Evolutionary conservation across 2,888 invertebrate genomes (phyloP).

Genomic region (Protonemura montana): DNA sequence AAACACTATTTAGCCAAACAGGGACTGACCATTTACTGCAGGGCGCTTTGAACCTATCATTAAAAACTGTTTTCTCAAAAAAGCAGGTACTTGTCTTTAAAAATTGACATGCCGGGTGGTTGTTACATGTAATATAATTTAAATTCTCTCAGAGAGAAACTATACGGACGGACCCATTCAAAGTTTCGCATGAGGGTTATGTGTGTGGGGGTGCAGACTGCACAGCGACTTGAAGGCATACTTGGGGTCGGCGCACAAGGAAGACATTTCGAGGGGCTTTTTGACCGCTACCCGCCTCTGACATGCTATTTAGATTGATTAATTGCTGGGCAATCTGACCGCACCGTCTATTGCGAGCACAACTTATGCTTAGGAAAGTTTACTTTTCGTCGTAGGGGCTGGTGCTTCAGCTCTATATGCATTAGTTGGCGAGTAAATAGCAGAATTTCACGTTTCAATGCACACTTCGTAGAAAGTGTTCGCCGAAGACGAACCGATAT

Average conservation of each 20-base stretch:
- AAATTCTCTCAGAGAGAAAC: not conserved
- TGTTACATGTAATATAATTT: not conserved
- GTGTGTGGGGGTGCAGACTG: not conserved
- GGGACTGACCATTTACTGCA: too few species aligned
- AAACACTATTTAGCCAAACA: too few species aligned
- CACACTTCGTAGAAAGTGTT: not conserved
- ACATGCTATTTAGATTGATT: conserved; percentile 34
- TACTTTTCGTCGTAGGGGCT: not conserved
- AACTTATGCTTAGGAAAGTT: not conserved
- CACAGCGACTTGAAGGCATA: not conserved
- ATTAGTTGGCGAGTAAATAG: not conserved
- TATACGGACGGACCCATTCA: not conserved
- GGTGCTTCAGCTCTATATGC: not conserved
- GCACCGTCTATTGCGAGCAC: conserved; percentile 20
- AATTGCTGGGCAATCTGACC: conserved; percentile 18
- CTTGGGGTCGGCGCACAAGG: conserved; percentile 1
- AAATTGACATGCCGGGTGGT: too few species aligned
- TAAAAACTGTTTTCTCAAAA: too few species aligned
- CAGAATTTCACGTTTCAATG: not conserved
- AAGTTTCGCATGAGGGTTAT: not conserved
- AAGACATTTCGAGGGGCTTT: conserved; percentile 17
- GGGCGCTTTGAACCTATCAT: too few species aligned
- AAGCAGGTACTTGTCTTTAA: too few species aligned
- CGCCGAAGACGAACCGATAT: not conserved
- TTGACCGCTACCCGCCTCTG: conserved; percentile 26